These are phyloP conservation scores for Bombyx mandarina DNA, from an alignment of 1,140 invertebrate genomes.

Conservation along the genomic window DNA sequence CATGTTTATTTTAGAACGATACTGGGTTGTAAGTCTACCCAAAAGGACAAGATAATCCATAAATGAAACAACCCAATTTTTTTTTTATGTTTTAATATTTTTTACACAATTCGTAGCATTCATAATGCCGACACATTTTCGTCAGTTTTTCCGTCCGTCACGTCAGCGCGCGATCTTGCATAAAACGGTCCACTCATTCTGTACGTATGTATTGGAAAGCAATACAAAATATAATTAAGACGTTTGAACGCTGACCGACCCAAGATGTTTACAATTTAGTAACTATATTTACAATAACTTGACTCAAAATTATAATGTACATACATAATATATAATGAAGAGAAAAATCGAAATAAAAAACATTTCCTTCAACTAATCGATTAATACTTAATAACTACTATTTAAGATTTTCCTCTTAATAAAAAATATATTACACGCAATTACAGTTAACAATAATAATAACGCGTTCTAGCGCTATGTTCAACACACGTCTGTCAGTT, in stretches of 20 bases:
- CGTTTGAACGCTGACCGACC: conserved; percentile 35
- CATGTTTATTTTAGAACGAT: not conserved
- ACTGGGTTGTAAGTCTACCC: not conserved
- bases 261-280: conserved; percentile 34
- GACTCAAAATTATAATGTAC: conserved; percentile 64
- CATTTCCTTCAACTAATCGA: conserved; percentile 54
- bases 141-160: conserved; percentile 29
- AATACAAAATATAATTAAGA: conserved; percentile 49
- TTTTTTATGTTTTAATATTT: conserved; percentile 72
- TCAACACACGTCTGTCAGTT: too few species aligned
- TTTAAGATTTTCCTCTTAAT: conserved; percentile 67
- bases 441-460: conserved; percentile 53
- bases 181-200: not conserved
- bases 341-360: conserved; percentile 68
- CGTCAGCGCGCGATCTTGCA: conserved; percentile 32
- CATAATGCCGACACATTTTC: conserved; percentile 71
- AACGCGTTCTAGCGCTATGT: not conserved
- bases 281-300: conserved; percentile 63
- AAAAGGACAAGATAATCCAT: conserved; percentile 4
- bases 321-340: conserved; percentile 65
- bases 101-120: conserved; percentile 74
- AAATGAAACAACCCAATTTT: conserved; percentile 56
- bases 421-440: conserved; percentile 66
- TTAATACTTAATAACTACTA: conserved; percentile 65
- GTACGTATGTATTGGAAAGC: conserved; percentile 1